A percentile compares a stretch with the other conserved stretches of the same genome.
These are phyloP conservation scores for Marmota monax DNA, from an alignment of 2,113 vertebrate genomes.

Conservation along the genomic window DNA sequence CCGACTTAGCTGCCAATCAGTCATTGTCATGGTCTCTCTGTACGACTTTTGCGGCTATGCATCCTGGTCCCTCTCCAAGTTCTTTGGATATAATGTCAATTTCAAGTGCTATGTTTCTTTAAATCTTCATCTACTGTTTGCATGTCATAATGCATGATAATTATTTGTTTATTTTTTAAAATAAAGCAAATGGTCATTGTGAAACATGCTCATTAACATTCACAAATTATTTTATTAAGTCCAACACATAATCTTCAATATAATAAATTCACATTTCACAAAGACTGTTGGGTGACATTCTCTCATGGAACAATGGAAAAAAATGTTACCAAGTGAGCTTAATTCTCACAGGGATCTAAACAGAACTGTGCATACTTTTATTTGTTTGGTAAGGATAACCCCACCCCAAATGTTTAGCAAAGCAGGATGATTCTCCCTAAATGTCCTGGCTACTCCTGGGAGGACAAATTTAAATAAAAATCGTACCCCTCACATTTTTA, in stretches of 20 bases:
- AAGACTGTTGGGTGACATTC: conserved; percentile 45
- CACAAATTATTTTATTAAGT: conserved; percentile 51
- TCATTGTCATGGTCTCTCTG: too few species aligned
- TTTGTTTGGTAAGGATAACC: conserved; percentile 37
- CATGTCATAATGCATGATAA: neutral
- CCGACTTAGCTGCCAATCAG: neutral
- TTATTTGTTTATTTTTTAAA: conserved; percentile 46
- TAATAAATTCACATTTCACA: conserved; percentile 62
- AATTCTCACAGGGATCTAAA: conserved; percentile 9
- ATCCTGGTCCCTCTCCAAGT: neutral
- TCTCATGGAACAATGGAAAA: conserved; percentile 43
- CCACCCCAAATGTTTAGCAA: neutral
- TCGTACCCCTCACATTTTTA: conserved; percentile 32
- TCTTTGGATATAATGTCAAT: neutral
- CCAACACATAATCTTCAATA: neutral
- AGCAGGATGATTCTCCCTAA: neutral
- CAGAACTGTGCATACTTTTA: neutral
- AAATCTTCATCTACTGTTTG: neutral
- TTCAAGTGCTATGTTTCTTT: neutral
- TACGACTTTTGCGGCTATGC: neutral
- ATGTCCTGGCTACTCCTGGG: neutral
- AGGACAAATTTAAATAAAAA: conserved; percentile 59
- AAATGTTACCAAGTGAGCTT: conserved; percentile 24
- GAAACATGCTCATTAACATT: conserved; percentile 37
- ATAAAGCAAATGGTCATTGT: conserved; percentile 58